A percentile compares a stretch with the other conserved stretches of the same genome.
phyloP scores from a whole-genome alignment of 2,797 vertebrate genomes.

The Gila robusta region DNA sequence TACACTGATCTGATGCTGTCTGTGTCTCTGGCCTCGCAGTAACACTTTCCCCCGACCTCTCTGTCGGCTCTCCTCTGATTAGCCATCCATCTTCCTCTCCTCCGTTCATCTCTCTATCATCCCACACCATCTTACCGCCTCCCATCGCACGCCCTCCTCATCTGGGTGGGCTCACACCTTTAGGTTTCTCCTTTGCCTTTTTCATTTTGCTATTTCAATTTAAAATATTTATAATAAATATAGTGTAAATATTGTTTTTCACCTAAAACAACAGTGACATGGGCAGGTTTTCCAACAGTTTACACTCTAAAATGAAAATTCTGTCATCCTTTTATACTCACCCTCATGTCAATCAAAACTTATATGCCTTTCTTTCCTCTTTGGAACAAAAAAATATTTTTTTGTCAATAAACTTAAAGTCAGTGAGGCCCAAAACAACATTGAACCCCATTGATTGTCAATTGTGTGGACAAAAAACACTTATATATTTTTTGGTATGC shows the following conservation, averaged over 20 bases:
- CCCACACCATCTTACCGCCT: conserved; percentile 67
- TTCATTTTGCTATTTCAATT: background rate
- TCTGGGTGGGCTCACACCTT: conserved; percentile 8
- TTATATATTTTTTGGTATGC: background rate
- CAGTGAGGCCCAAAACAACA: background rate
- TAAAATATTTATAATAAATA: background rate
- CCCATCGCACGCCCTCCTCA: conserved; percentile 46
- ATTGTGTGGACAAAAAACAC: background rate
- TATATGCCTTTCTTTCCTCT: background rate
- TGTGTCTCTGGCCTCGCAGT: conserved; percentile 55
- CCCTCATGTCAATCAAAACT: background rate
- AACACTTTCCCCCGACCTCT: conserved; percentile 58
- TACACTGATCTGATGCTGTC: conserved; percentile 57
- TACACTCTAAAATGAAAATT: background rate
- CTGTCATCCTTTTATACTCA: background rate
- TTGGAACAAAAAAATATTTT: too few relatives aligned
- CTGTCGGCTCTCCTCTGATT: conserved; percentile 59
- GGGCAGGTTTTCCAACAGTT: background rate
- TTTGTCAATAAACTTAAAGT: background rate
- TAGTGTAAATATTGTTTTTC: background rate
- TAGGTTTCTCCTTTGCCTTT: conserved; percentile 7
- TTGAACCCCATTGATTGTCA: background rate
- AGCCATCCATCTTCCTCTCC: conserved; percentile 82
- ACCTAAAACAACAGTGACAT: background rate
- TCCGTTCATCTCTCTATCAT: conserved; percentile 74